Base-by-base conservation (phyloP, 2,113 vertebrate genomes). In the Apteryx mantelli region DNA sequence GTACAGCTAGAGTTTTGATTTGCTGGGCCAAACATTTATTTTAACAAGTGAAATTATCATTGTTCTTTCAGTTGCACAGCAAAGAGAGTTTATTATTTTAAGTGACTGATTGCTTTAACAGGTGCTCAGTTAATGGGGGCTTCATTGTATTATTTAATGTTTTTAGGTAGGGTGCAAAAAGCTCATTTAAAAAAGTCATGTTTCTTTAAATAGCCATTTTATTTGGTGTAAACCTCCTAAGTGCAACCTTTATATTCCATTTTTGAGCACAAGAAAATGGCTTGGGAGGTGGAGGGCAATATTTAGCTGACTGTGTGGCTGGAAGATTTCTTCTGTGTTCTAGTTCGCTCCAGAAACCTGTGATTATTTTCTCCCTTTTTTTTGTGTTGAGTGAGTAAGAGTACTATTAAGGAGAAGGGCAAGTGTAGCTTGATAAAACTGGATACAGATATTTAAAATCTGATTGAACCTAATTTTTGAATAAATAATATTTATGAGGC, bases 71-170 rank as follows among this genome's bases (percentile, higher is more conserved):
- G 86, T 94, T 71, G 70, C 36, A 1, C 38, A 79, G 88, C 83
- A 84, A 63, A 69, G 69, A 90, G 69, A 91, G 93, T 90, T 94
- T 95, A 93, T 88, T 97, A 96, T 91, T 89, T 82, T 38, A 92
- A 94, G 76, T 92, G 89, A 56, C 76, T 94, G 90, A 93, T 97
- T 90, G 74, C 82, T 97, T 96, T 96, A 97, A 92, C 97, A 98
- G 96, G 91, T 97, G 88, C 87, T 96, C 66, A n/a, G 70, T 73
- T 94, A 95, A 96, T 82, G 95, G 97, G 76, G 44, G 71, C 52
- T 96, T 92, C n/a, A 3, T 65, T 58, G 46, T 84, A 20, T 74
- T 96, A 90, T 86, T 89, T 91, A n/a, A 84, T 96, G 77, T 86
- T 97, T 96, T 97, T 95, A 96, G 70, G 73, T 86, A 88, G 44